A percentile compares a stretch with the other conserved stretches of the same genome.
These are phyloP conservation scores for Camponotus vicinus DNA, from an alignment of 1,140 invertebrate genomes.

Conservation along the genomic window DNA sequence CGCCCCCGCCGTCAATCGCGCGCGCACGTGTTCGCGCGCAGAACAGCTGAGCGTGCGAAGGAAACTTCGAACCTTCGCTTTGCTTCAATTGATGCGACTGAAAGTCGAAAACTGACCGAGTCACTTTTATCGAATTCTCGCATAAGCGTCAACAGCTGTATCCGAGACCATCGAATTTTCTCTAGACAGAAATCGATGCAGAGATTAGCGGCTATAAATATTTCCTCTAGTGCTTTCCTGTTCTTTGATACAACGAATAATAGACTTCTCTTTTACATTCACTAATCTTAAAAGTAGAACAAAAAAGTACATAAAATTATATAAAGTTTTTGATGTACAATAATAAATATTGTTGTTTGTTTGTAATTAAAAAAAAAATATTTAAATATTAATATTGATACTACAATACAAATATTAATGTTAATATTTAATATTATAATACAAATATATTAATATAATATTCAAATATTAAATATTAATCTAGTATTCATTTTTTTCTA, in stretches of 20 bases:
- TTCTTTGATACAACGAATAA: background rate
- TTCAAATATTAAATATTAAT: too few species aligned
- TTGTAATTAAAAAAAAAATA: too few species aligned
- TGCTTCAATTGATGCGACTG: constrained; percentile 1
- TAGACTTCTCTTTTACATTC: background rate
- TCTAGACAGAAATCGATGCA: background rate
- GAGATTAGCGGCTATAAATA: too few species aligned
- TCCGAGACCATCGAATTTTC: background rate
- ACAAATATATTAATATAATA: too few species aligned
- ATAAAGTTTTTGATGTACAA: too few species aligned
- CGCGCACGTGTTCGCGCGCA: constrained; percentile 85
- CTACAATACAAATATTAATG: too few species aligned
- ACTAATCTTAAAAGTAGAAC: background rate
- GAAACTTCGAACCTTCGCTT: constrained; percentile 63
- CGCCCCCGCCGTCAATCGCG: constrained; percentile 77
- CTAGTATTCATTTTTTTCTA: too few species aligned
- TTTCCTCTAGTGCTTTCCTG: background rate
- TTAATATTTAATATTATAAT: too few species aligned
- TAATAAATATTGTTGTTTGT: background rate
- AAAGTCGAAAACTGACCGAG: constrained; percentile 38
- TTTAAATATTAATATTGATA: too few species aligned
- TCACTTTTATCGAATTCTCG: constrained; percentile 32
- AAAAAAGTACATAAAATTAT: background rate
- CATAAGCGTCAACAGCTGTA: background rate
- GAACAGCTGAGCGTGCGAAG: constrained; percentile 82